These are phyloP conservation scores for Scalopus aquaticus DNA, from an alignment of 2,113 vertebrate species.

Conservation along the genomic window DNA sequence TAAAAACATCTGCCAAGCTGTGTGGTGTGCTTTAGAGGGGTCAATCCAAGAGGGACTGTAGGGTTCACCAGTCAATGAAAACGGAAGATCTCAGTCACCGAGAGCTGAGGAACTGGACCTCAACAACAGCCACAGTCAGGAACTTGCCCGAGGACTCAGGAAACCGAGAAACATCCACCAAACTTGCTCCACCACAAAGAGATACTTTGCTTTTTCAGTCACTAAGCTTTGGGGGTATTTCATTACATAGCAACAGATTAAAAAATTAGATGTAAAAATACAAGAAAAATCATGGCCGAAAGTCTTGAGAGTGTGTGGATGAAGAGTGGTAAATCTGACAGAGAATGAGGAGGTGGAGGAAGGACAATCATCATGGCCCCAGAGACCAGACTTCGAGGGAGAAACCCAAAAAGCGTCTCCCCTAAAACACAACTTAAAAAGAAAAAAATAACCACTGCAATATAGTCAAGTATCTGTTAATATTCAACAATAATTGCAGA, in stretches of 20 bases:
- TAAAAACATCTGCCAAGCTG: not conserved
- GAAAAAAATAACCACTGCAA: not conserved
- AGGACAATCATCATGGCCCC: no score
- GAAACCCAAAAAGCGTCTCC: not conserved
- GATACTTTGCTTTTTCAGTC: not conserved
- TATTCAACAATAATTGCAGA: not conserved
- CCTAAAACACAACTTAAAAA: not conserved
- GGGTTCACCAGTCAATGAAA: not conserved
- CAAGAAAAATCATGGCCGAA: not conserved
- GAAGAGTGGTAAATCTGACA: no score
- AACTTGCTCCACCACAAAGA: not conserved
- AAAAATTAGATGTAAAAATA: not conserved
- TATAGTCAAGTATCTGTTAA: not conserved
- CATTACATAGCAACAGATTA: not conserved
- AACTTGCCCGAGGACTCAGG: no score
- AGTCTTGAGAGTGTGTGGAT: not conserved
- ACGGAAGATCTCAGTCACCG: not conserved
- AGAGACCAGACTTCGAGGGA: no score
- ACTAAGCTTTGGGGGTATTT: not conserved
- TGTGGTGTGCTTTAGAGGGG: not conserved
- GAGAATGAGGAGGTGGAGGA: no score
- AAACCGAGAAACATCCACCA: no score
- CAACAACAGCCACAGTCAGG: not conserved
- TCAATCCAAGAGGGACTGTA: not conserved
- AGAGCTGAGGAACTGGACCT: not conserved